Base-by-base conservation (phyloP, 1,140 invertebrate species). In the Steinernema feltiae region DNA sequence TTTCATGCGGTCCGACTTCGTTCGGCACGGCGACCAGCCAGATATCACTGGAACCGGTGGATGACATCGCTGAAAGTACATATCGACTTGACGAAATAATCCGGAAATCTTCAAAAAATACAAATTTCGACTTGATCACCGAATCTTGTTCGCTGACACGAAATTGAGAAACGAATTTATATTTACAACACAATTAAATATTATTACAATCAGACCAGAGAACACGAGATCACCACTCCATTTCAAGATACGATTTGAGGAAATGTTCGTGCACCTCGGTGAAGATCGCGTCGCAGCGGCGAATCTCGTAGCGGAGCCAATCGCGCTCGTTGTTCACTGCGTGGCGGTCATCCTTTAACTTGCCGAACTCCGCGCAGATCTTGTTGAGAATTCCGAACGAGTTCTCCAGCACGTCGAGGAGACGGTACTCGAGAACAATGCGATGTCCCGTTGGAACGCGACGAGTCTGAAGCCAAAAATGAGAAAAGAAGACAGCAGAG, bases 201-300 rank as follows among this genome's bases (percentile, higher is more conserved):
- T n/a, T n/a, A n/a, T n/a, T n/a, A n/a, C n/a, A n/a, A n/a, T 41
- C 35, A 18, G 35, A 41, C 7, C 35, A 41, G 87, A 94, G 94
- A 41, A 94, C 15, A 12, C 41, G 7, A 12, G 12, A 63, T 82
- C 53, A 84, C 82, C 82, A 83, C 1, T 80, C 78, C 82, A 83
- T 85, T 7, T 80, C 80, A 27, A 83, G 76, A 53, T 83, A 83
- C 30, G 83, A 84, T 29, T 83, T 79, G 31, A 83, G 79, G 53
- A 85, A 80, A 32, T 46, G 32, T 71, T 80, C 79, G 72, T 83
- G 82, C 48, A 83, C 74, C 48, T 83, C 83, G 15, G 75, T 78
- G 48, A 77, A 84, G 71, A 41, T 21, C 46, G 78, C 48, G 48
- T 83, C 82, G 46, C 76, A 76, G 53, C 78, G 76, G 46, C 82